Evolutionary conservation across 2,888 invertebrate genomes (phyloP).

Genomic region (Epinotia nisella): DNA sequence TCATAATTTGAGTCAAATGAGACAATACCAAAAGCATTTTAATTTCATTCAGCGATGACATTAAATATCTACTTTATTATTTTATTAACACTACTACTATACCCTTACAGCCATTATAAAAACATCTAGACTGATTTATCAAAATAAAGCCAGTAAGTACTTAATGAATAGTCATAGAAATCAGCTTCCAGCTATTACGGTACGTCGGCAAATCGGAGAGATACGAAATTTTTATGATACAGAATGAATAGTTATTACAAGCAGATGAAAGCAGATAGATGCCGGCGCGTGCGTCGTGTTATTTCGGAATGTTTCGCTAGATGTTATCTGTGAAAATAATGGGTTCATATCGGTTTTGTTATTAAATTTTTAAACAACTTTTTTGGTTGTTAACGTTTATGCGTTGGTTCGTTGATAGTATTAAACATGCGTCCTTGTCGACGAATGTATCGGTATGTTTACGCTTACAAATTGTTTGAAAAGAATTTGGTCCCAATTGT

Average conservation of each 20-base stretch:
- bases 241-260: conserved; percentile 72
- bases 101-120: conserved; percentile 15
- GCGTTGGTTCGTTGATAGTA: background rate
- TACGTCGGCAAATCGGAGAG: conserved; percentile 63
- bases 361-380: conserved; percentile 57
- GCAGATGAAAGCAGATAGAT: conserved; percentile 68
- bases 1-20: too few species aligned
- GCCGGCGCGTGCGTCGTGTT: conserved; percentile 68
- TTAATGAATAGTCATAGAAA: conserved; percentile 65
- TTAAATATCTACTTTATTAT: background rate
- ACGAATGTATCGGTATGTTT: too few species aligned
- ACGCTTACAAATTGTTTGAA: too few species aligned
- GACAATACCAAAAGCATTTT: too few species aligned
- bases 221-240: conserved; percentile 68
- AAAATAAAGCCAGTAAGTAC: conserved; percentile 59
- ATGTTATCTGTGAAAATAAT: conserved; percentile 59
- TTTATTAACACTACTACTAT: background rate
- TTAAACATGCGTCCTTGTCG: background rate
- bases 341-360: conserved; percentile 57
- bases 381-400: conserved; percentile 22
- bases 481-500: too few species aligned
- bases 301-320: conserved; percentile 65
- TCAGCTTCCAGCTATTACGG: conserved; percentile 71
- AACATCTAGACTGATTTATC: conserved; percentile 50
- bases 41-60: too few species aligned